These are phyloP conservation scores for Antheraea assamensis DNA, from an alignment of 2,888 invertebrate species.

Conservation along the genomic window DNA sequence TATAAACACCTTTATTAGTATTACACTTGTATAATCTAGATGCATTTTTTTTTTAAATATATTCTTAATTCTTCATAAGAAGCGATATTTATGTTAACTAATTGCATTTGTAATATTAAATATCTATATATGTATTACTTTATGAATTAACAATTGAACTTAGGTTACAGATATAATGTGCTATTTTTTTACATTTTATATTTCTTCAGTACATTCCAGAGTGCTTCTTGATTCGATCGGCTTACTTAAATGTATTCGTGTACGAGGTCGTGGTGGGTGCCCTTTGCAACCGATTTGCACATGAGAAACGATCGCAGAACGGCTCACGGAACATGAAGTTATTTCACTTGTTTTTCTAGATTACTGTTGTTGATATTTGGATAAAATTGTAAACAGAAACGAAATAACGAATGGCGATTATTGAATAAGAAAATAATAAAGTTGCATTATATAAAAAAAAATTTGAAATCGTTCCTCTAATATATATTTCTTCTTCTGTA, in stretches of 20 bases:
- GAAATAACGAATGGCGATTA: no score
- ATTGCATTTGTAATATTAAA: neutral
- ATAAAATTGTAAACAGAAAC: neutral
- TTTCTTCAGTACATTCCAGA: slow-evolving; percentile 21
- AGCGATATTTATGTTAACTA: neutral
- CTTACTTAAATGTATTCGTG: slow-evolving; percentile 12
- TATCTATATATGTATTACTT: neutral
- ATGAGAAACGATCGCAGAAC: neutral
- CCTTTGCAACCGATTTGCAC: neutral
- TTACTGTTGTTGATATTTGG: no score
- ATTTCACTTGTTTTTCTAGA: no score
- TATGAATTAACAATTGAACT: neutral
- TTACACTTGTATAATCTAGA: neutral
- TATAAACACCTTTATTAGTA: neutral
- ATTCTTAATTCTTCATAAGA: neutral
- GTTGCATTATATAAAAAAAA: no score
- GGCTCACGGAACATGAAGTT: neutral
- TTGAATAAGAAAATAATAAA: no score
- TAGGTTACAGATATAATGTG: neutral
- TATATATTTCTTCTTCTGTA: no score
- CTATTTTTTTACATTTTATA: slow-evolving; percentile 10
- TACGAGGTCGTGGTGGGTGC: slow-evolving; percentile 3
- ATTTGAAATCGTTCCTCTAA: no score
- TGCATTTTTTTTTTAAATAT: neutral
- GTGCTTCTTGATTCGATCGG: slow-evolving; percentile 23